These are phyloP conservation scores for Hypolimnas misippus DNA, from an alignment of 2,888 invertebrate genomes.

Conservation along the genomic window DNA sequence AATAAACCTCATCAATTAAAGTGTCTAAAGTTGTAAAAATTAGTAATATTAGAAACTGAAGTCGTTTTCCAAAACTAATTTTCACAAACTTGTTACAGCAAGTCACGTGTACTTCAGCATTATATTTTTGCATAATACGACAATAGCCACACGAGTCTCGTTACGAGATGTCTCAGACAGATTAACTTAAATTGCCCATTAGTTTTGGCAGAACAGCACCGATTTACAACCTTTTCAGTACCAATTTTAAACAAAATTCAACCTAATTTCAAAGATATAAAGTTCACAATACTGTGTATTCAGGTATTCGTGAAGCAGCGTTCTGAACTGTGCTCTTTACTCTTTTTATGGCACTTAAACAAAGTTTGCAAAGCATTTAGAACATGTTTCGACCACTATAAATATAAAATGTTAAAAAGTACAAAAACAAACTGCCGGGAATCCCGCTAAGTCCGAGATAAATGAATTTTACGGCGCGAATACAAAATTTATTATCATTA, in stretches of 20 bases:
- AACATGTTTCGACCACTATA: slow-evolving; percentile 39
- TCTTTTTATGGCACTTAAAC: slow-evolving; percentile 42
- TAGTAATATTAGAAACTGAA: not conserved
- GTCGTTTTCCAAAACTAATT: not conserved
- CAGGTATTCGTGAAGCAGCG: slow-evolving; percentile 1
- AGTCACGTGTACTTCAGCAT: slow-evolving; percentile 24
- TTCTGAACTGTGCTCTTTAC: slow-evolving; percentile 33
- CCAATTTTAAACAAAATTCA: slow-evolving; percentile 30
- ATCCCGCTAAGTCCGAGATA: slow-evolving; percentile 30
- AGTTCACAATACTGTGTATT: slow-evolving; percentile 2
- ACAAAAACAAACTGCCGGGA: slow-evolving; percentile 35
- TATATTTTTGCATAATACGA: slow-evolving; percentile 54
- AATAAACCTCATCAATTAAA: too few relatives aligned
- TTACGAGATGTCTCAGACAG: slow-evolving; percentile 63
- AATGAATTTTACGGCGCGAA: slow-evolving; percentile 14
- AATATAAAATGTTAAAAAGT: slow-evolving; percentile 28
- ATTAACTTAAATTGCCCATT: slow-evolving; percentile 69
- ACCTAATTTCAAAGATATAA: slow-evolving; percentile 22
- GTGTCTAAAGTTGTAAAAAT: not conserved
- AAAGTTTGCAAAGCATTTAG: slow-evolving; percentile 37
- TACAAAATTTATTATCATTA: not conserved
- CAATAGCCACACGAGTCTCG: slow-evolving; percentile 55
- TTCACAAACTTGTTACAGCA: slow-evolving; percentile 5
- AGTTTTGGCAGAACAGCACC: slow-evolving; percentile 42
- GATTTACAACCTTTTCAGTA: slow-evolving; percentile 22